phyloP scores from a whole-genome alignment of 2,797 vertebrate species.

The Tachyglossus aculeatus region DNA sequence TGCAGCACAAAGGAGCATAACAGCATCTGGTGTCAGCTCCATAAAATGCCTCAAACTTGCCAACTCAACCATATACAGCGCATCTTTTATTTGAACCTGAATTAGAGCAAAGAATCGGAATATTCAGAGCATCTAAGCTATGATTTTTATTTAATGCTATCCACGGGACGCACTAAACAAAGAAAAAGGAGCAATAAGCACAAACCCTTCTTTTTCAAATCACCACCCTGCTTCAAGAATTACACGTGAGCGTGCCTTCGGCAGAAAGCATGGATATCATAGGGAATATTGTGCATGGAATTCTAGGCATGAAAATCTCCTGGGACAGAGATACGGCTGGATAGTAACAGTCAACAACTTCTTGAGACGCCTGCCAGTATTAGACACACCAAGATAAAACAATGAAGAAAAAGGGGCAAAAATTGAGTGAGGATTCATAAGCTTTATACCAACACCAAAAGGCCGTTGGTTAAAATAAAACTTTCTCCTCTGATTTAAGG shows the following conservation, averaged over 20 bases:
- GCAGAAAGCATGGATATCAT: too few relatives aligned
- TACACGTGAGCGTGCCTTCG: background rate
- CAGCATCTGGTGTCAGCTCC: background rate
- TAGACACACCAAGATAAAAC: background rate
- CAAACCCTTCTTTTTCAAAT: background rate
- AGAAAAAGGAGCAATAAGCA: too few relatives aligned
- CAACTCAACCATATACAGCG: background rate
- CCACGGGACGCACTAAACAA: too few relatives aligned
- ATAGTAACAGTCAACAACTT: background rate
- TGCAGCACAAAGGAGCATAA: background rate
- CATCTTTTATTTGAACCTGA: background rate
- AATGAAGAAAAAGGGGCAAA: too few relatives aligned
- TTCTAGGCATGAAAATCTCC: background rate
- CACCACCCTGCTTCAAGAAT: background rate
- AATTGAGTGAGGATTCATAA: background rate
- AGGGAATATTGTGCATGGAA: background rate
- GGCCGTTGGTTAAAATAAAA: background rate
- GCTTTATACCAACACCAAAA: background rate
- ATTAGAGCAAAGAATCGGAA: background rate
- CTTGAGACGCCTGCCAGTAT: background rate
- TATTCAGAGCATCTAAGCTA: background rate
- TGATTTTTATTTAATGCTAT: background rate
- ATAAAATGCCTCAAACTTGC: background rate
- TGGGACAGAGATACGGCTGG: background rate
- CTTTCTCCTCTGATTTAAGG: background rate